These are phyloP conservation scores for Periophthalmus modestus DNA, from an alignment of 2,113 vertebrate genomes.

Conservation along the genomic window DNA sequence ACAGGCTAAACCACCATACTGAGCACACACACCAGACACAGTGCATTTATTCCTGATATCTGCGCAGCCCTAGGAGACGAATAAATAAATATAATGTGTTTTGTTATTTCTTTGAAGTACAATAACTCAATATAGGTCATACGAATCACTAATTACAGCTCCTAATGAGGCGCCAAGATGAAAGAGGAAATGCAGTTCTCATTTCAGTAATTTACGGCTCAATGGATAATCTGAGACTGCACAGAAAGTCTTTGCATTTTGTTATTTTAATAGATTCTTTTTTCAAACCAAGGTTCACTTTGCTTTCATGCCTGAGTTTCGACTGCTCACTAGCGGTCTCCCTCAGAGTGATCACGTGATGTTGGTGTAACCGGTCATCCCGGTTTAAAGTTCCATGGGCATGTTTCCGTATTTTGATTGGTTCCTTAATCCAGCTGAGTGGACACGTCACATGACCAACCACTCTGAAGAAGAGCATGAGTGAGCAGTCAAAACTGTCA, in stretches of 20 bases:
- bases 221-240: constrained; percentile 6
- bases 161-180: not conserved
- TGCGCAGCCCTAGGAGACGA: not conserved
- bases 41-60: not conserved
- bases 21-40: not conserved
- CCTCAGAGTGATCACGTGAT: too few species aligned
- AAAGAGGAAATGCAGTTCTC: constrained; percentile 21
- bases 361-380: too few species aligned
- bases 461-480: too few species aligned
- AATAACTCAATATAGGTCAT: not conserved
- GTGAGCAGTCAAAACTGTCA: too few species aligned
- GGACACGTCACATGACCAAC: too few species aligned
- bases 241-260: not conserved
- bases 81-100: not conserved
- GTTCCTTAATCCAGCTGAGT: too few species aligned
- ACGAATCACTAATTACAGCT: constrained; percentile 5
- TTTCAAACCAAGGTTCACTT: too few species aligned
- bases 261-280: too few species aligned
- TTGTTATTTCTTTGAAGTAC: not conserved
- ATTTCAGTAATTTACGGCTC: constrained; percentile 11
- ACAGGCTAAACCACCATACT: not conserved
- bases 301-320: too few species aligned
- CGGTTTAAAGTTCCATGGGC: too few species aligned
- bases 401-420: too few species aligned
- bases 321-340: too few species aligned